Evolutionary conservation across 2,113 vertebrate genomes (phyloP).

Genomic region (Riparia riparia): DNA sequence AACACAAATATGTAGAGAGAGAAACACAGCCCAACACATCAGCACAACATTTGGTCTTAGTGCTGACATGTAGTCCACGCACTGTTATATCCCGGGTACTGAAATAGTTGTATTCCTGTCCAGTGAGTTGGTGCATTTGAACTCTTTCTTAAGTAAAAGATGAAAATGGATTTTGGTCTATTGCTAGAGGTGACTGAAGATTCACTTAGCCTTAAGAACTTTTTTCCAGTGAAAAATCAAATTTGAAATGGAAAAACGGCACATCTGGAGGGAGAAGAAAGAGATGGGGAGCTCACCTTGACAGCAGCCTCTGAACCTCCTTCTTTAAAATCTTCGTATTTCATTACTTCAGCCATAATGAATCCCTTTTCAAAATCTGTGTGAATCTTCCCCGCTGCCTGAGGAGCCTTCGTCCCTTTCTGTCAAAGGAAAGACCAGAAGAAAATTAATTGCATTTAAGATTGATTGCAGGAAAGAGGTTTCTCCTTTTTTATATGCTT

Average conservation of each 20-base stretch:
- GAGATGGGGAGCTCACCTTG: slow-evolving; percentile 85
- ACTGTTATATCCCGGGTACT: slow-evolving; percentile 50
- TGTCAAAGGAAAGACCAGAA: slow-evolving; percentile 82
- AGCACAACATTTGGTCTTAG: background rate
- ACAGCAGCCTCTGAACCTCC: slow-evolving; percentile 90
- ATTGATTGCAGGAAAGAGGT: slow-evolving; percentile 79
- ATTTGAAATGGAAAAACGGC: slow-evolving; percentile 60
- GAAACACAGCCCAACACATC: background rate
- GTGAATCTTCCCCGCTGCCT: slow-evolving; percentile 94
- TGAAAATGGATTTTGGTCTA: slow-evolving; percentile 65
- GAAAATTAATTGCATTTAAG: slow-evolving; percentile 87
- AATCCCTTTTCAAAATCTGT: slow-evolving; percentile 94
- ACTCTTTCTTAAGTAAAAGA: slow-evolving; percentile 80
- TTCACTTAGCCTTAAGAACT: slow-evolving; percentile 74
- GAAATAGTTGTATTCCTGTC: slow-evolving; percentile 27
- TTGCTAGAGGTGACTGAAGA: slow-evolving; percentile 71
- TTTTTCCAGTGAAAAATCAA: slow-evolving; percentile 63
- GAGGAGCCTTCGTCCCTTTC: slow-evolving; percentile 94
- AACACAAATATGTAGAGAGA: background rate
- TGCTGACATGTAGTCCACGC: background rate
- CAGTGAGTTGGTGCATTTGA: slow-evolving; percentile 18
- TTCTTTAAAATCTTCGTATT: slow-evolving; percentile 97
- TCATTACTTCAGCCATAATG: slow-evolving; percentile 98
- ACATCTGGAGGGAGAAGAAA: background rate
- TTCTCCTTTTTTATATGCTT: slow-evolving; percentile 77